phyloP scores from a whole-genome alignment of 2,113 vertebrate species.

The Dendrocopos noguchii region DNA sequence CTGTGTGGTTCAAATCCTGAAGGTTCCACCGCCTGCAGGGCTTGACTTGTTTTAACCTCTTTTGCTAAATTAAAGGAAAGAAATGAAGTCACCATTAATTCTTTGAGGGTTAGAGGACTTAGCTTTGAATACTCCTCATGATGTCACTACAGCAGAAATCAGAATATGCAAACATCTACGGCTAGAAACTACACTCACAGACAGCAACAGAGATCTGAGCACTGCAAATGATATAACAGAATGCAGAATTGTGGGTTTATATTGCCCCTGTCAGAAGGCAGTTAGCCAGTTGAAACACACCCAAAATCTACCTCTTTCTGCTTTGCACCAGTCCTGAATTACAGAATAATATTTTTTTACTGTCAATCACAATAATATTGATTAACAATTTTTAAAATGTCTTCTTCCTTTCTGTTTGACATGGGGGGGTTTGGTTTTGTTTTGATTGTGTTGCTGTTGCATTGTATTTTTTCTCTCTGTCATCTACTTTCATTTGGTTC shows the following conservation, averaged over 20 bases:
- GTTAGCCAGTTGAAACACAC: neutral
- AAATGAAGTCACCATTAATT: neutral
- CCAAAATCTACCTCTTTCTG: neutral
- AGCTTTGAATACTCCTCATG: neutral
- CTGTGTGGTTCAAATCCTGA: neutral
- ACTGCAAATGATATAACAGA: neutral
- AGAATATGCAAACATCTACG: neutral
- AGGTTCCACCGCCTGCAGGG: neutral
- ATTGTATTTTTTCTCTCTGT: neutral
- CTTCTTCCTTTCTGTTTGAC: neutral
- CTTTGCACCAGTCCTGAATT: neutral
- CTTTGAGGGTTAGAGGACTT: neutral
- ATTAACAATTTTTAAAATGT: neutral
- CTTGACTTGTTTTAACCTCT: neutral
- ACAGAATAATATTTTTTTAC: neutral
- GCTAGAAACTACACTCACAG: neutral
- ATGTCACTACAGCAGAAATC: neutral
- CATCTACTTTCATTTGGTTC: neutral
- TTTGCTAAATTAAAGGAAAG: neutral
- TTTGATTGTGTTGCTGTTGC: neutral
- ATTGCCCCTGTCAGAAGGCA: neutral
- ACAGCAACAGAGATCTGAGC: neutral
- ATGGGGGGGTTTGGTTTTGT: too few relatives aligned
- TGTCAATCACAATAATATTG: neutral
- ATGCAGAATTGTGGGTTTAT: neutral